phyloP scores from a whole-genome alignment of 2,113 vertebrate species.

The Caracal caracal region DNA sequence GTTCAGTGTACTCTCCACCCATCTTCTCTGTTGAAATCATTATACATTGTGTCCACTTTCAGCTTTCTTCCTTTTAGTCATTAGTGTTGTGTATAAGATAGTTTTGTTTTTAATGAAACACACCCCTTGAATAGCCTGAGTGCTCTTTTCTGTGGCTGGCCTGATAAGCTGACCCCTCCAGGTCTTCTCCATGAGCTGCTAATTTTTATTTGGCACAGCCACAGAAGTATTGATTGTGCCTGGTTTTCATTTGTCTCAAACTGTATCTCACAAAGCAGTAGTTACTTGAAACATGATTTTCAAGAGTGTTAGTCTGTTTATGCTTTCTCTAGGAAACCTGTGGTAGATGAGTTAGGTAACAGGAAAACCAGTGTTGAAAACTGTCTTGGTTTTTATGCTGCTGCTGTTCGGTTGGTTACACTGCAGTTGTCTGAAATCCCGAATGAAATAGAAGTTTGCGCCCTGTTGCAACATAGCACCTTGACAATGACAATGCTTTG shows the following conservation, averaged over 20 bases:
- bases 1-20: not conserved
- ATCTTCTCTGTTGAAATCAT: conserved; percentile 23
- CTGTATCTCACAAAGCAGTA: not conserved
- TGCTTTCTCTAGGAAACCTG: not conserved
- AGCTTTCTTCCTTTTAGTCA: not conserved
- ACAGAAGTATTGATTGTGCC: not conserved
- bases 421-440: not conserved
- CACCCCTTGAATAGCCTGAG: not conserved
- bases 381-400: not conserved
- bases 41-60: not conserved
- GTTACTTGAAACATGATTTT: not conserved
- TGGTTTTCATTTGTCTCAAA: not conserved
- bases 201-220: conserved; percentile 31
- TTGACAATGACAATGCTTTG: not conserved
- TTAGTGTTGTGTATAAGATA: not conserved
- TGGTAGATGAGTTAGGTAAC: not conserved
- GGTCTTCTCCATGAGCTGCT: not conserved
- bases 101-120: not conserved
- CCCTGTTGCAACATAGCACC: not conserved
- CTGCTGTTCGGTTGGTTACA: not conserved
- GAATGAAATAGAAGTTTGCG: not conserved
- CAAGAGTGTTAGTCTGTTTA: not conserved
- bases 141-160: not conserved
- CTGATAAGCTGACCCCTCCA: not conserved
- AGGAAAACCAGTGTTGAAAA: not conserved